phyloP scores from a whole-genome alignment of 2,113 vertebrate genomes.

The Crotalus tigris region DNA sequence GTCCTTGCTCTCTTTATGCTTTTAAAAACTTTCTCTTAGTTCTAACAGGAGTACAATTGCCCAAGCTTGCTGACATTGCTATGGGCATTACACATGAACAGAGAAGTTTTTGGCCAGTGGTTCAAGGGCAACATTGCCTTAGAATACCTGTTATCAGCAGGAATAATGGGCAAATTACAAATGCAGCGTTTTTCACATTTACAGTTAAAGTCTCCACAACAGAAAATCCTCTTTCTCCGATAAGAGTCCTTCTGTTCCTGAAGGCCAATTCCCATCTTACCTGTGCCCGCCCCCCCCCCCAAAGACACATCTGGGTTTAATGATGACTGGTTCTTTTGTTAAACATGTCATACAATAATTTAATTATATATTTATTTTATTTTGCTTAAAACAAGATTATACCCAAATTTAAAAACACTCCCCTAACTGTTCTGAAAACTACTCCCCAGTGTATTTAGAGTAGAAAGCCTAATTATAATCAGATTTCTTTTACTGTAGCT shows the following conservation, averaged over 20 bases:
- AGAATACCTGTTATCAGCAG: neutral
- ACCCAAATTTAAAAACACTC: neutral
- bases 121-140: neutral
- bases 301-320: neutral
- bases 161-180: neutral
- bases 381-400: neutral
- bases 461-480: neutral
- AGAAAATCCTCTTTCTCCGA: neutral
- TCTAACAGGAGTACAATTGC: neutral
- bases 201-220: neutral
- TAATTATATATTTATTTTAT: neutral
- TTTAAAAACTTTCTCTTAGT: neutral
- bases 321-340: neutral
- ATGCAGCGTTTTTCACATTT: neutral
- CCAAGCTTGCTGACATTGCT: neutral
- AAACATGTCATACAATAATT: neutral
- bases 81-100: neutral
- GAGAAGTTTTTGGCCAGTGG: neutral
- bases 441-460: neutral
- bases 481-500: neutral
- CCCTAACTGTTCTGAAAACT: neutral
- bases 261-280: neutral
- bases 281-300: neutral
- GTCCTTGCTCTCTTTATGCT: neutral
- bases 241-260: neutral